phyloP scores from a whole-genome alignment of 2,113 vertebrate genomes.

The Dicaeum eximium region DNA sequence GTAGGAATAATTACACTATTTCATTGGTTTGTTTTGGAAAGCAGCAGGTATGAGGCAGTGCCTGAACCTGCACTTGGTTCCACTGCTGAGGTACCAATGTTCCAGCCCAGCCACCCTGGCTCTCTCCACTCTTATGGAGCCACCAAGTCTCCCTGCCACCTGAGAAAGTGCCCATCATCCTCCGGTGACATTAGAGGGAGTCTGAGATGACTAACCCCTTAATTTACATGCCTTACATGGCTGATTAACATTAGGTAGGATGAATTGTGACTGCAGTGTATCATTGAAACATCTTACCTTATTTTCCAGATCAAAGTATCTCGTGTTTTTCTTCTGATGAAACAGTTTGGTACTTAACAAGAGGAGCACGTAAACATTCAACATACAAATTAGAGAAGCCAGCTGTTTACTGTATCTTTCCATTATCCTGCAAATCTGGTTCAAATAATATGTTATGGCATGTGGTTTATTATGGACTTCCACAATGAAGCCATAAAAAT shows the following conservation, averaged over 20 bases:
- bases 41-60: neutral
- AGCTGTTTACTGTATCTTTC: slow-evolving; percentile 9
- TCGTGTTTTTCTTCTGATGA: slow-evolving; percentile 26
- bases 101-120: neutral
- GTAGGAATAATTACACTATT: neutral
- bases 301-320: slow-evolving; percentile 59
- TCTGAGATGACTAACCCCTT: slow-evolving; percentile 16
- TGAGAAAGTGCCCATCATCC: slow-evolving; percentile 34
- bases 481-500: neutral
- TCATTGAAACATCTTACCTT: slow-evolving; percentile 34
- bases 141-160: neutral
- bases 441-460: neutral
- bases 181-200: slow-evolving; percentile 6
- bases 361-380: neutral
- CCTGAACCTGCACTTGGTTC: neutral
- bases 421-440: slow-evolving; percentile 8
- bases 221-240: slow-evolving; percentile 19
- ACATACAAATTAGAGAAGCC: slow-evolving; percentile 26
- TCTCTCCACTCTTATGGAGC: neutral
- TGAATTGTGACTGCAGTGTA: slow-evolving; percentile 2
- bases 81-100: fast-evolving
- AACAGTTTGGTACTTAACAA: slow-evolving; percentile 30
- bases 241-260: neutral
- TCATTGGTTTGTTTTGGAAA: neutral
- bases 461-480: slow-evolving; percentile 25